Evolutionary conservation across 2,113 vertebrate genomes (phyloP).

Genomic region (Sialia sialis): DNA sequence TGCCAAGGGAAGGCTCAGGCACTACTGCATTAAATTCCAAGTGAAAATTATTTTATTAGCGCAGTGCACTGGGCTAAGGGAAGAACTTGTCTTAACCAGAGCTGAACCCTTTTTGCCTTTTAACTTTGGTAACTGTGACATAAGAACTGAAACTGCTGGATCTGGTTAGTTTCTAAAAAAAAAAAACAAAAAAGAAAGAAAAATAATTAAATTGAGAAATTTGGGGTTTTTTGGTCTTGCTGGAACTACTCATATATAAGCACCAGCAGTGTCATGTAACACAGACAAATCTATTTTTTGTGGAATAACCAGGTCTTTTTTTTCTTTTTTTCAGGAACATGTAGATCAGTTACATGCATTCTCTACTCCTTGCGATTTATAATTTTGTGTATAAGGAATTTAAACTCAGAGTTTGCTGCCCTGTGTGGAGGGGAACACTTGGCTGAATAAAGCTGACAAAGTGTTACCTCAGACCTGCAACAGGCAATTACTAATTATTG

Average conservation of each 20-base stretch:
- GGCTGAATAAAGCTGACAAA: background rate
- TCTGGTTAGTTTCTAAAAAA: background rate
- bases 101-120: background rate
- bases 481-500: background rate
- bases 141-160: background rate
- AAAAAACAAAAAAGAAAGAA: too few relatives aligned
- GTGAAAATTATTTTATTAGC: background rate
- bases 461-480: background rate
- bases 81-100: background rate
- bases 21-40: background rate
- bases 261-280: background rate
- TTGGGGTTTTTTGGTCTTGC: background rate
- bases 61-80: background rate
- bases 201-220: background rate
- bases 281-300: background rate
- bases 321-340: background rate
- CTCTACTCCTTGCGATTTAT: background rate
- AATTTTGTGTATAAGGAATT: background rate
- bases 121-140: background rate
- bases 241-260: background rate
- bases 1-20: constrained; percentile 7
- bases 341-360: background rate
- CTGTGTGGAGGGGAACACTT: background rate
- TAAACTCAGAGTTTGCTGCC: background rate
- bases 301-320: background rate